Base-by-base conservation (phyloP, 2,113 vertebrate species). In the Hystrix brachyura region DNA sequence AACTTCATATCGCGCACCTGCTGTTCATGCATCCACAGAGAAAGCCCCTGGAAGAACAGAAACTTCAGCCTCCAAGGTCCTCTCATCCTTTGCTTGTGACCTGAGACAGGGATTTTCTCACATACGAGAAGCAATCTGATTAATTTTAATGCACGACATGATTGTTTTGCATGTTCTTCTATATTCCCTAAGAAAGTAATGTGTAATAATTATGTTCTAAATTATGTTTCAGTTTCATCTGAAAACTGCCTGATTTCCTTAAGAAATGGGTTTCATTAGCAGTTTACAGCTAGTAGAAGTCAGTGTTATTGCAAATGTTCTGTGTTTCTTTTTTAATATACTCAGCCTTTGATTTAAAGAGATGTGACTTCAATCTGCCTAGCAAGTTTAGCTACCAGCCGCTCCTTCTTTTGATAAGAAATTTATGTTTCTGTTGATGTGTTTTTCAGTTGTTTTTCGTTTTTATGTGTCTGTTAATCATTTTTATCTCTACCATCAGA, bases 161-260 rank as follows among this genome's bases (percentile, higher is more conserved):
- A 74, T 78, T 86, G 55, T 53, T 95, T 76, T 65, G 32, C 18
- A n/a, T 93, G 90, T 72, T 76, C 72, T 67, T 90, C 64, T 84
- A 69, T n/a, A 32, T 95, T 55, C 43, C 76, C 3, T 59, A 32
- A 93, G 81, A 64, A 92, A 55, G 29, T 53, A 55, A 29, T 93
- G 25, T 83, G 46, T 65, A 46, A 65, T 81, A 72, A 12, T 48
- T 87, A 48, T 43, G 1, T 71, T 64, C 27, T 91, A 79, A 87
- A 83, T 91, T 38, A 38, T 38, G 38, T 38, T 38, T 38, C 38
- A 38, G 38, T 38, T 38, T 38, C 38, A 72, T 21, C n/a, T 95
- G 55, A 95, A 82, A 46, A 43, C 2, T 78, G 19, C n/a, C 6
- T 32, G 12, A 5, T 76, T 93, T 90, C 43, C 43, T 76, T 60